Evolutionary conservation across 2,113 vertebrate species (phyloP).

Genomic region (Amia ocellicauda): DNA sequence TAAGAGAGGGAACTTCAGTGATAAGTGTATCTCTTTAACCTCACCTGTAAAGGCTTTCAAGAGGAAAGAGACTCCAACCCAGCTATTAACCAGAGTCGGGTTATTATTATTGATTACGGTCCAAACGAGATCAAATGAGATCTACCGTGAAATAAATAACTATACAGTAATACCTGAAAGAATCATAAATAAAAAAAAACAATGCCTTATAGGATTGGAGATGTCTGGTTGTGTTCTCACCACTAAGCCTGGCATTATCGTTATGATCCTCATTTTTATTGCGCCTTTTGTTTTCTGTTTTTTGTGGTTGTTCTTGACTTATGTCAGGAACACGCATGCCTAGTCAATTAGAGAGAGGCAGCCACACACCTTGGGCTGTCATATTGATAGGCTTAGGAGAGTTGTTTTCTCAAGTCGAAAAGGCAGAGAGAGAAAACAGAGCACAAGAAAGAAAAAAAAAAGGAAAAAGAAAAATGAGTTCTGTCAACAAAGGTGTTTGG

Average conservation of each 20-base stretch:
- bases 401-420: conserved; percentile 41
- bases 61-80: conserved; percentile 5
- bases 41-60: conserved; percentile 22
- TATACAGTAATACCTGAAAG: conserved; percentile 18
- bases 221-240: conserved; percentile 3
- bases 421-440: neutral
- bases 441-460: neutral
- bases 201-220: neutral
- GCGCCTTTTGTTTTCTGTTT: neutral
- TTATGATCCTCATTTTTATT: conserved; percentile 16
- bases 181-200: conserved; percentile 25
- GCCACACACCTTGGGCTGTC: conserved; percentile 53
- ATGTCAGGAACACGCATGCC: conserved; percentile 29
- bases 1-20: conserved; percentile 44
- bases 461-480: conserved; percentile 14
- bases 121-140: conserved; percentile 32
- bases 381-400: conserved; percentile 47
- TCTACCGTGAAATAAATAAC: conserved; percentile 26
- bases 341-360: conserved; percentile 54
- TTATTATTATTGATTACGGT: conserved; percentile 20
- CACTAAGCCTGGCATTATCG: conserved; percentile 15
- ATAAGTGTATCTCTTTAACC: conserved; percentile 39
- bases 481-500: conserved; percentile 3
- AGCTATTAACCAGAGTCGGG: conserved; percentile 10
- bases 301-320: conserved; percentile 5